Conservation (phyloP, 2,888 invertebrate species). For the Dexiosoma caninum region DNA sequence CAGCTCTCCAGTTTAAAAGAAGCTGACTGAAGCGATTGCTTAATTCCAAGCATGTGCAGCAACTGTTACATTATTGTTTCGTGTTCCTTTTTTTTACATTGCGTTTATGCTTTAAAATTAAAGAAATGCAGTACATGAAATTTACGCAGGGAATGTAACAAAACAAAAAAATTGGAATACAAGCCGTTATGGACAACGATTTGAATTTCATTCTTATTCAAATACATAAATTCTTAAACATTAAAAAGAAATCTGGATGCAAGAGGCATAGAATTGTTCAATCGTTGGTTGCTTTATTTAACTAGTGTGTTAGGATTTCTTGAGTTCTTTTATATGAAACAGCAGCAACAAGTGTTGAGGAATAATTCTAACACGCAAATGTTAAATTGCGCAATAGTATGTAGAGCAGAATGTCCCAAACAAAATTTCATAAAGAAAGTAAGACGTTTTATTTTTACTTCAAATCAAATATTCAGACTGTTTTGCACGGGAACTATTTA, state of each 20-base stretch:
- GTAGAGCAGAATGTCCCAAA: not conserved
- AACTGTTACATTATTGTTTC: slow-evolving; percentile 50
- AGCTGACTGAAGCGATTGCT: slow-evolving; percentile 42
- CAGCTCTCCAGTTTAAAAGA: not conserved
- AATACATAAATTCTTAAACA: slow-evolving; percentile 39
- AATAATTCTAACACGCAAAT: slow-evolving; percentile 50
- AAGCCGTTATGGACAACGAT: slow-evolving; percentile 63
- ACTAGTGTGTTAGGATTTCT: slow-evolving; percentile 17
- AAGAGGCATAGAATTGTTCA: slow-evolving; percentile 28
- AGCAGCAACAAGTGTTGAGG: slow-evolving; percentile 58
- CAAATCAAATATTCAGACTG: no score
- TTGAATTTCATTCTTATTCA: slow-evolving; percentile 53
- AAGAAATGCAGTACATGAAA: slow-evolving; percentile 33
- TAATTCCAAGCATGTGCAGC: slow-evolving; percentile 55
- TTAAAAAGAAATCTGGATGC: slow-evolving; percentile 47
- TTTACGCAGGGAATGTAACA: slow-evolving; percentile 48
- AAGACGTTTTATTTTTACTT: no score
- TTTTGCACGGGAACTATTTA: no score
- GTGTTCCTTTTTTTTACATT: not conserved
- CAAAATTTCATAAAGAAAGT: not conserved
- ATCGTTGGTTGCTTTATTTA: slow-evolving; percentile 46
- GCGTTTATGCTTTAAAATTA: slow-evolving; percentile 40
- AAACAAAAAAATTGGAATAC: slow-evolving; percentile 48
- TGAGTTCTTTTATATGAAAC: slow-evolving; percentile 9
- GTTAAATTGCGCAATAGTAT: slow-evolving; percentile 11